These are phyloP conservation scores for Sparidentex hasta DNA, from an alignment of 2,797 vertebrate genomes.

Conservation along the genomic window DNA sequence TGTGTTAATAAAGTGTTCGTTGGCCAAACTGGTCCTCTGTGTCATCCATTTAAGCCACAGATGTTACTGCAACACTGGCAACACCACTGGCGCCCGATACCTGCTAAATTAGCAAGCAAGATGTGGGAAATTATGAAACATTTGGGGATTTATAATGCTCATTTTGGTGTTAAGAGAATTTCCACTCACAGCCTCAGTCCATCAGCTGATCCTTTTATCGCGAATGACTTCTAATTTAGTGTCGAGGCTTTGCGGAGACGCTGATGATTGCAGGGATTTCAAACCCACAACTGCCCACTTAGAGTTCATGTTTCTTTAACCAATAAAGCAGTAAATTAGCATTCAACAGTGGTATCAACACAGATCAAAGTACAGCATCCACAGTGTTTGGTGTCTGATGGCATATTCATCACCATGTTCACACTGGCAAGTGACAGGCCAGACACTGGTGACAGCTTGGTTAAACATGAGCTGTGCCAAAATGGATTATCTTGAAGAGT, in stretches of 20 bases:
- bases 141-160: background rate
- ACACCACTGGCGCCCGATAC: background rate
- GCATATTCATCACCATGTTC: constrained; percentile 20
- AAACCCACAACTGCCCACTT: background rate
- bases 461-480: constrained; percentile 2
- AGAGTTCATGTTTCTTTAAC: background rate
- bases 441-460: background rate
- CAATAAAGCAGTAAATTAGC: background rate
- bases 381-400: background rate
- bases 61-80: constrained; percentile 1
- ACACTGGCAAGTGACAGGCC: constrained; percentile 12
- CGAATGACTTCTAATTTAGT: background rate
- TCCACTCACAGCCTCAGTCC: background rate
- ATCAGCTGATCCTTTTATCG: background rate
- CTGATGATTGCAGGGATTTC: background rate
- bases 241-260: background rate
- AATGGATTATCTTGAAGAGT: constrained; percentile 8
- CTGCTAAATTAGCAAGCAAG: constrained; percentile 13
- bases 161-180: background rate
- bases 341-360: background rate
- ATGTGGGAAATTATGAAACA: background rate
- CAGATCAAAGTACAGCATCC: constrained; percentile 24
- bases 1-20: background rate
- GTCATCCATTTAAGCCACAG: constrained; percentile 4
- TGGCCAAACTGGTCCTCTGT: constrained; percentile 5